Conservation (phyloP, 2,888 invertebrate species). For the Cremastobaeus sp. region DNA sequence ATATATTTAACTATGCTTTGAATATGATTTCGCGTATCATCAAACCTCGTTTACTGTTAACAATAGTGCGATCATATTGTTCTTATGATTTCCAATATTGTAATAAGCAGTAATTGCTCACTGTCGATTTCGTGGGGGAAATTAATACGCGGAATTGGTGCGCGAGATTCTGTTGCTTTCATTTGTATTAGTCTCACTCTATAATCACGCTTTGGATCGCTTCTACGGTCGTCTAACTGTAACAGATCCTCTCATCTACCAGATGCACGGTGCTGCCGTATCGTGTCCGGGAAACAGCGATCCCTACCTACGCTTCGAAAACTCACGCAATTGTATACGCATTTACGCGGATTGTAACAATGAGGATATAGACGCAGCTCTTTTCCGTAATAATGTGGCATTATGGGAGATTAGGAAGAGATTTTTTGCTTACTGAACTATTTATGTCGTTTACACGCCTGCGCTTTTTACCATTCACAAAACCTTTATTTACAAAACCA, state of each 20-base stretch:
- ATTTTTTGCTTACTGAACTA: conserved; percentile 19
- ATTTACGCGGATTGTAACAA: conserved; percentile 62
- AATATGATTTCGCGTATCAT: conserved; percentile 17
- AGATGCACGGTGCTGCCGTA: conserved; percentile 49
- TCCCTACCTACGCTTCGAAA: conserved; percentile 54
- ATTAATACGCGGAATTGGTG: conserved; percentile 31
- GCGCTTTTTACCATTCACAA: background rate
- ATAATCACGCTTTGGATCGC: conserved; percentile 60
- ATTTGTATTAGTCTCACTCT: conserved; percentile 66
- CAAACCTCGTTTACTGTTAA: background rate
- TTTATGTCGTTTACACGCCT: background rate
- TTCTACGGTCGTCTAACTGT: conserved; percentile 69
- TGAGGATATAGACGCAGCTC: conserved; percentile 36
- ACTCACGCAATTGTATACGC: conserved; percentile 53
- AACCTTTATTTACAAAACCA: background rate
- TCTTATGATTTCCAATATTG: conserved; percentile 13
- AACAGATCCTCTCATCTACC: conserved; percentile 57
- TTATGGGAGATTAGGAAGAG: conserved; percentile 26
- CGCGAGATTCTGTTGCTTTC: conserved; percentile 64
- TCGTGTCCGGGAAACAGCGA: conserved; percentile 63
- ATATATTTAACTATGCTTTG: conserved; percentile 1
- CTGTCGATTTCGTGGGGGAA: conserved; percentile 69
- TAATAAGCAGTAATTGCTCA: conserved; percentile 57
- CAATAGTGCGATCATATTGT: background rate
- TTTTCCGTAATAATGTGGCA: conserved; percentile 21